phyloP scores from a whole-genome alignment of 2,888 invertebrate genomes.

The Drosophila pseudotakahashii region DNA sequence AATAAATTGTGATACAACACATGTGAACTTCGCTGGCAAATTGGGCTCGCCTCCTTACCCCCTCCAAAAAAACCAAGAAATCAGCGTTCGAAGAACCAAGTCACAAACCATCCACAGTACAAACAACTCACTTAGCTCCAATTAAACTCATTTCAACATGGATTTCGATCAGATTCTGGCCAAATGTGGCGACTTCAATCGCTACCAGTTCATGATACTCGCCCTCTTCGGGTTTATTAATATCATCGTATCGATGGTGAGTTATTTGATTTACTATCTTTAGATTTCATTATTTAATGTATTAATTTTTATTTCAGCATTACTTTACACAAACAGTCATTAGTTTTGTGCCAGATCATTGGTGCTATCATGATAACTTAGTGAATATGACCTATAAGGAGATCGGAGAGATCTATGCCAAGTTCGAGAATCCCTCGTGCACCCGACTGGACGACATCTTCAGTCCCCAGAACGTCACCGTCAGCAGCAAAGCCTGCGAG shows the following conservation, averaged over 20 bases:
- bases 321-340: conserved; percentile 87
- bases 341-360: conserved; percentile 85
- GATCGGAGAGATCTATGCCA: conserved; percentile 82
- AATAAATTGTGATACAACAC: conserved; percentile 64
- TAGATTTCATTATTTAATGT: background rate
- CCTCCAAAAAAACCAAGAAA: background rate
- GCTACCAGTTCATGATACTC: conserved; percentile 86
- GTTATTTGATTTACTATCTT: conserved; percentile 5
- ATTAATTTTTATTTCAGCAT: conserved; percentile 74
- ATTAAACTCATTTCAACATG: conserved; percentile 61
- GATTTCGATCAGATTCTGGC: conserved; percentile 86
- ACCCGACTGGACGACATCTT: conserved; percentile 80
- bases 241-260: conserved; percentile 85
- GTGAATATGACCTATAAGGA: conserved; percentile 83
- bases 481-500: conserved; percentile 82
- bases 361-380: conserved; percentile 84
- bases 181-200: conserved; percentile 86
- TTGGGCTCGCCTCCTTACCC: conserved; percentile 15
- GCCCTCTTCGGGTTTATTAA: conserved; percentile 86
- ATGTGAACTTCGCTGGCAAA: conserved; percentile 29
- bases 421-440: conserved; percentile 82
- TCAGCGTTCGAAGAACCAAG: conserved; percentile 14
- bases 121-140: conserved; percentile 27
- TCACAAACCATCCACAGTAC: conserved; percentile 41
- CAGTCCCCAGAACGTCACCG: conserved; percentile 73